Percentiles rank a stretch among this genome's conserved stretches.
These are phyloP conservation scores for Chaetorhynchus papuensis DNA, from an alignment of 2,113 vertebrate genomes.

Conservation along the genomic window DNA sequence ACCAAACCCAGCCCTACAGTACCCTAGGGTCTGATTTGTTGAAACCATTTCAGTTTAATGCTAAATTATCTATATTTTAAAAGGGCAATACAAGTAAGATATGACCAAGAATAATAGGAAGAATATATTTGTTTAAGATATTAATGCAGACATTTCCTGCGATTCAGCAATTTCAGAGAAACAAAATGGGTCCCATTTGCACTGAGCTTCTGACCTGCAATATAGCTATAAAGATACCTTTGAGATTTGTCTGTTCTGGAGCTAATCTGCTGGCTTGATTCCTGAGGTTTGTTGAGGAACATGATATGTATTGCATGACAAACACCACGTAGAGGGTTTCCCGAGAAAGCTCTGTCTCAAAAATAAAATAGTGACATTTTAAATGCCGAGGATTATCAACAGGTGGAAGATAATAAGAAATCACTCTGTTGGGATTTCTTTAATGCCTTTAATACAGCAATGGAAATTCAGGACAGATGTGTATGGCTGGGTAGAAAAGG, in stretches of 20 bases:
- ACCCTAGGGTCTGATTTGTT: background rate
- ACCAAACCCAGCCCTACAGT: background rate
- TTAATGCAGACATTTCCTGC: slow-evolving; percentile 34
- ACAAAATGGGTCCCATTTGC: slow-evolving; percentile 29
- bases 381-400: slow-evolving; percentile 30
- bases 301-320: slow-evolving; percentile 27
- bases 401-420: slow-evolving; percentile 13
- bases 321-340: background rate
- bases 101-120: background rate
- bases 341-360: slow-evolving; percentile 1
- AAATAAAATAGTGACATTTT: slow-evolving; percentile 8
- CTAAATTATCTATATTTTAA: background rate
- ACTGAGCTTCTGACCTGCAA: slow-evolving; percentile 56
- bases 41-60: background rate
- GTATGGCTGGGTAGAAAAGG: background rate
- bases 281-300: slow-evolving; percentile 44
- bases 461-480: background rate
- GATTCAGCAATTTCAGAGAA: slow-evolving; percentile 54
- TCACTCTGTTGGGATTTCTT: background rate
- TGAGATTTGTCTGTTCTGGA: slow-evolving; percentile 54
- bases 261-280: slow-evolving; percentile 51
- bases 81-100: background rate
- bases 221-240: slow-evolving; percentile 39
- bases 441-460: background rate
- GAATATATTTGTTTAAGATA: slow-evolving; percentile 15